Evolutionary conservation across 1,140 invertebrate species (phyloP).

Genomic region (Heterodera carotae): DNA sequence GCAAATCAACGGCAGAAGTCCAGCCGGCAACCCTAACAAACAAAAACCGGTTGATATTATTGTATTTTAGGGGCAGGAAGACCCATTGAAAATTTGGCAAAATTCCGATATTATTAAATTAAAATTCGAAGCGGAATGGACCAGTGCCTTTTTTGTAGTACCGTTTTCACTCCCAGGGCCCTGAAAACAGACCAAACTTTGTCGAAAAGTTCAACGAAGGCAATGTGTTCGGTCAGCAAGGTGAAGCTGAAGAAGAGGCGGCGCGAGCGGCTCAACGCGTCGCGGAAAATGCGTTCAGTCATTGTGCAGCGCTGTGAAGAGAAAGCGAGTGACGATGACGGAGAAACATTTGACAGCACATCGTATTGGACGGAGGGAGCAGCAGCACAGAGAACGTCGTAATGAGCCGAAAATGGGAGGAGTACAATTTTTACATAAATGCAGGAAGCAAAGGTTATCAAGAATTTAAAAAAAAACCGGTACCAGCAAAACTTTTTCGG

Average conservation of each 20-base stretch:
- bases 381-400: neutral
- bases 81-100: too few species aligned
- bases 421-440: too few species aligned
- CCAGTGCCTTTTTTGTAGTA: slow-evolving; percentile 12
- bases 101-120: too few species aligned
- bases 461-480: too few species aligned
- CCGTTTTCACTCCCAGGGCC: too few species aligned
- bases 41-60: neutral
- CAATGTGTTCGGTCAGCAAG: slow-evolving; percentile 31
- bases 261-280: neutral
- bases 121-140: too few species aligned
- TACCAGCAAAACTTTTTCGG: too few species aligned
- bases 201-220: slow-evolving; percentile 31
- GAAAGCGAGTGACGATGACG: neutral
- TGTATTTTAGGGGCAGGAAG: slow-evolving; percentile 1
- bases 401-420: neutral
- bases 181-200: slow-evolving; percentile 36
- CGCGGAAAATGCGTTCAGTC: slow-evolving; percentile 12
- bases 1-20: slow-evolving; percentile 30
- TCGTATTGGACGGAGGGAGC: slow-evolving; percentile 21
- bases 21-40: slow-evolving; percentile 37
- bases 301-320: neutral
- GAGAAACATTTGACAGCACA: neutral
- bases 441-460: too few species aligned
- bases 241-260: slow-evolving; percentile 20